phyloP scores from a whole-genome alignment of 2,113 vertebrate species.

The Numida meleagris region DNA sequence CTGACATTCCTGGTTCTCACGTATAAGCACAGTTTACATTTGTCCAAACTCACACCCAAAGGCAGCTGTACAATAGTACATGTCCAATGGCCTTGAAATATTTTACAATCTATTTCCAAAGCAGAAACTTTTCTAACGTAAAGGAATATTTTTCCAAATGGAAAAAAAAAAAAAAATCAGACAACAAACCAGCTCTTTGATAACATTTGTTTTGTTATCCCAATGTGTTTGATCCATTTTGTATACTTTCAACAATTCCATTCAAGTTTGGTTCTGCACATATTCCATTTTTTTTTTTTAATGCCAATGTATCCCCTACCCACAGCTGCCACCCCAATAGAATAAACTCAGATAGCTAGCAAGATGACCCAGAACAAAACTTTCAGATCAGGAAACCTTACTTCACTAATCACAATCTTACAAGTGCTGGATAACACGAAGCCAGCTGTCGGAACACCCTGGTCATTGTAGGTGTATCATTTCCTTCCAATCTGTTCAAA shows the following conservation, averaged over 20 bases:
- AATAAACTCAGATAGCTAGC: neutral
- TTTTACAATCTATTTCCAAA: neutral
- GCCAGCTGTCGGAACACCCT: constrained; percentile 2
- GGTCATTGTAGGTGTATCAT: constrained; percentile 19
- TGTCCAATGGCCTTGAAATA: neutral
- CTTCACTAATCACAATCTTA: neutral
- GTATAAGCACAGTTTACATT: neutral
- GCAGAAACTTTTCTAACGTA: neutral
- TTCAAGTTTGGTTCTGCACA: neutral
- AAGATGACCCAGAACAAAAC: neutral
- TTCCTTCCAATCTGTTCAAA: neutral
- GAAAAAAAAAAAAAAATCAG: neutral
- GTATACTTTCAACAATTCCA: neutral
- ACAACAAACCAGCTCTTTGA: neutral
- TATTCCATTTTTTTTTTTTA: neutral
- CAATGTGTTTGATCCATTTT: neutral
- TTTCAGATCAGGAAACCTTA: neutral
- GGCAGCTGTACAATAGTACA: neutral
- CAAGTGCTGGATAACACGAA: constrained; percentile 33
- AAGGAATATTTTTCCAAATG: neutral
- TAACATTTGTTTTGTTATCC: neutral
- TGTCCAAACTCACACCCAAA: neutral
- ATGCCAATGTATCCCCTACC: neutral
- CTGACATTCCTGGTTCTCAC: neutral
- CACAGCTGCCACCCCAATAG: neutral